Evolutionary conservation across 1,140 invertebrate species (phyloP).

Genomic region (Drosophila truncata): DNA sequence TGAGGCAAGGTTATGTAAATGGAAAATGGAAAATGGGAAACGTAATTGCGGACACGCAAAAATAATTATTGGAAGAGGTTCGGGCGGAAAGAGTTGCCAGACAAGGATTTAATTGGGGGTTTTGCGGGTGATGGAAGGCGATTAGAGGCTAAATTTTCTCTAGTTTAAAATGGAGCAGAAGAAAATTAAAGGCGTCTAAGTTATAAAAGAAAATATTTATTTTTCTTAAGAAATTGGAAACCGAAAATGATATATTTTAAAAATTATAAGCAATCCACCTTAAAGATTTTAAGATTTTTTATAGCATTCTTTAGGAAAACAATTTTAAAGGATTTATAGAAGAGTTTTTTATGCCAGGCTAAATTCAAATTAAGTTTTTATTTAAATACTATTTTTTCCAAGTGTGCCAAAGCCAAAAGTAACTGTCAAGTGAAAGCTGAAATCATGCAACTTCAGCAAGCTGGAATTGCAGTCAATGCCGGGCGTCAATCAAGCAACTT

Average conservation of each 20-base stretch:
- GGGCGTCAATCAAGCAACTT: slow-evolving; percentile 77
- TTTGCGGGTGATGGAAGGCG: slow-evolving; percentile 8
- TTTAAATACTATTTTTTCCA: not conserved
- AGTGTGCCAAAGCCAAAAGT: slow-evolving; percentile 7
- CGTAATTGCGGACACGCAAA: slow-evolving; percentile 31
- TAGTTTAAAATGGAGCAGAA: not conserved
- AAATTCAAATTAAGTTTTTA: accelerated
- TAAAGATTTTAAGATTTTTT: too few relatives aligned
- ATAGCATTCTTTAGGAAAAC: too few relatives aligned
- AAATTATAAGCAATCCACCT: not conserved
- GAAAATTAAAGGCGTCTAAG: not conserved
- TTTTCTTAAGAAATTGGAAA: too few relatives aligned
- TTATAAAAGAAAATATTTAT: too few relatives aligned
- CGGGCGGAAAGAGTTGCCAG: slow-evolving; percentile 10
- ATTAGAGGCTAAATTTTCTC: not conserved
- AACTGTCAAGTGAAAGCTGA: slow-evolving; percentile 32
- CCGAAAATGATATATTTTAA: not conserved
- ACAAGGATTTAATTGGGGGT: slow-evolving; percentile 38
- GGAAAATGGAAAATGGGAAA: slow-evolving; percentile 33
- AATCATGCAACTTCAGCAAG: slow-evolving; percentile 38
- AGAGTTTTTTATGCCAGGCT: too few relatives aligned
- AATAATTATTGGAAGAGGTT: slow-evolving; percentile 30
- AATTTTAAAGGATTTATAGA: not conserved
- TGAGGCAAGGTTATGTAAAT: slow-evolving; percentile 42
- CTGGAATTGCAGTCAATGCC: slow-evolving; percentile 47